phyloP scores from a whole-genome alignment of 2,113 vertebrate genomes.

The Corythoichthys intestinalis region DNA sequence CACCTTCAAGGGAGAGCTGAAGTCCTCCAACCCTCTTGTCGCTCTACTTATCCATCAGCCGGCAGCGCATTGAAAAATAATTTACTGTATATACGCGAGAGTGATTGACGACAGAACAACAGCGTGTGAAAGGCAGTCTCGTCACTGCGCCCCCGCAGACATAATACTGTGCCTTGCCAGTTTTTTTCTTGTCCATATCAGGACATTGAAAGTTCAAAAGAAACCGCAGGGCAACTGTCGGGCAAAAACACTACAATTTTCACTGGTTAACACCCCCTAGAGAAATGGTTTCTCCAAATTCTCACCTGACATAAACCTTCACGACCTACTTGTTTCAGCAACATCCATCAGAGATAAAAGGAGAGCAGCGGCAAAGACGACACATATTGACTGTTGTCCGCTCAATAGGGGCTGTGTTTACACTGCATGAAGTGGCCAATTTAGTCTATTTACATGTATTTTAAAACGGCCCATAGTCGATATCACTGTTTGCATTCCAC shows the following conservation, averaged over 20 bases:
- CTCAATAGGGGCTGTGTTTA: not conserved
- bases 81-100: slow-evolving; percentile 57
- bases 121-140: slow-evolving; percentile 40
- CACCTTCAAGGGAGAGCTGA: slow-evolving; percentile 29
- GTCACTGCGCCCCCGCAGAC: slow-evolving; percentile 55
- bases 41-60: slow-evolving; percentile 65
- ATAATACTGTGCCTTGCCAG: slow-evolving; percentile 49
- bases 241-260: slow-evolving; percentile 48
- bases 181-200: slow-evolving; percentile 42
- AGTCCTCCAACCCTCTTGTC: slow-evolving; percentile 39
- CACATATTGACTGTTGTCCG: not conserved
- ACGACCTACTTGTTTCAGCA: slow-evolving; percentile 46
- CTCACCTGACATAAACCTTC: slow-evolving; percentile 31
- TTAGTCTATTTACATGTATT: not conserved
- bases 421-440: not conserved
- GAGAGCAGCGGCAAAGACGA: not conserved
- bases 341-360: slow-evolving; percentile 48
- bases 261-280: slow-evolving; percentile 43
- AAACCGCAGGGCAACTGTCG: slow-evolving; percentile 39
- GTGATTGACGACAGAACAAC: slow-evolving; percentile 65
- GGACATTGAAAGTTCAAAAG: slow-evolving; percentile 64
- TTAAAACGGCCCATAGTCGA: not conserved
- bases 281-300: slow-evolving; percentile 49
- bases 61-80: slow-evolving; percentile 65
- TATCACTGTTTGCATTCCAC: not conserved